Base-by-base conservation (phyloP, 2,888 invertebrate species). In the Nysson spinosus region DNA sequence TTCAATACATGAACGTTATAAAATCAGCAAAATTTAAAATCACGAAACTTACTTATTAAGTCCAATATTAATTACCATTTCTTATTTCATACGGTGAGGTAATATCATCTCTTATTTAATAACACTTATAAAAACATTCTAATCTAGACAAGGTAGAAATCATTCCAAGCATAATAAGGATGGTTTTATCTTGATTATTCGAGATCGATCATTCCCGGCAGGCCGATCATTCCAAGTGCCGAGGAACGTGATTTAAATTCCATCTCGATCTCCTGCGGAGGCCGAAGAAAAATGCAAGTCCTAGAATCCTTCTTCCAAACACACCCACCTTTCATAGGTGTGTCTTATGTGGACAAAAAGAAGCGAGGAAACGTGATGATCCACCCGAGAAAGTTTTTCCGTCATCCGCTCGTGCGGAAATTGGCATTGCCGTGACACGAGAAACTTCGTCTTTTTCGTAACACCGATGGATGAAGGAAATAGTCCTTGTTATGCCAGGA, bases 351-450 rank as follows among this genome's bases (percentile, higher is more conserved):
- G 14, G 49, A 66, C 51, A 37, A 44, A 9, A 6, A 40, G 43
- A 28, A 30, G 12, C 43, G 32, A 11, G 34, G 19, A 16, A 35
- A n/a, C 14, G 4, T 34, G 56, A 7, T n/a, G 58, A 35, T 57
- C 58, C 34, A 46, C 54, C 51, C 49, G 65, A 61, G 40, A 72
- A 73, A 57, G 62, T 69, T 69, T 26, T 57, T 66, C 50, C 54
- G 62, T 11, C 43, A 28, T 12, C 16, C 49, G 58, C 54, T 56
- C 49, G 43, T 14, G 51, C 40, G 64, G 58, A 70, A 73, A 71
- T 76, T 75, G 66, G 63, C 40, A 56, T 65, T 50, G 51, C 43
- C 46, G 60, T 30, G 49, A 47, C 47, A 34, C 58, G 35, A 46
- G 22, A 46, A 70, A 61, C 40, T 71, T 69, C 55, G 57, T 52